A percentile compares a stretch with the other conserved stretches of the same genome.
Evolutionary conservation across 2,888 invertebrate species (phyloP).

Genomic region (Malacosoma neustria): DNA sequence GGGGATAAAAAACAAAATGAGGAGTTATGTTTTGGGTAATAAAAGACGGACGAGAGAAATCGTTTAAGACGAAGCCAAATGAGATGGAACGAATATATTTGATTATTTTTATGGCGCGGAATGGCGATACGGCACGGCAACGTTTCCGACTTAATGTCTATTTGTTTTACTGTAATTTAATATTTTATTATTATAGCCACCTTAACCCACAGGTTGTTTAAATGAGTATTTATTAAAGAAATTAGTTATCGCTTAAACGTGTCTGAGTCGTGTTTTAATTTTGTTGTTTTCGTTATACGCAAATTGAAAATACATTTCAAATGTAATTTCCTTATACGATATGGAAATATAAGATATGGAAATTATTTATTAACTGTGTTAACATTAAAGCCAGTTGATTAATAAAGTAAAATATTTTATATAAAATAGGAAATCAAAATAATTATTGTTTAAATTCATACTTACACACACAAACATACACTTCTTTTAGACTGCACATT

Average conservation of each 20-base stretch:
- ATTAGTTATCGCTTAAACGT: conserved; percentile 4
- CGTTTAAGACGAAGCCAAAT: conserved; percentile 73
- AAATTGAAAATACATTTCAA: conserved; percentile 3
- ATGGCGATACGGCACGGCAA: conserved; percentile 60
- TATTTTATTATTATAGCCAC: conserved; percentile 9
- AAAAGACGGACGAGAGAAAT: conserved; percentile 74
- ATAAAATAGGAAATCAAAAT: too few species aligned
- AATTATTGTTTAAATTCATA: too few species aligned
- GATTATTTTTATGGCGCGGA: conserved; percentile 72
- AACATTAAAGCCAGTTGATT: too few species aligned
- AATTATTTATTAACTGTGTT: too few species aligned
- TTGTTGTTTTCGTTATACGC: conserved; percentile 5
- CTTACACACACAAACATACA: too few species aligned
- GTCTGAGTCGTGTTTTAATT: not conserved
- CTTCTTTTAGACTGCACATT: too few species aligned
- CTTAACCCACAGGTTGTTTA: not conserved
- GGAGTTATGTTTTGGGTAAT: conserved; percentile 75
- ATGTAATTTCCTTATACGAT: not conserved
- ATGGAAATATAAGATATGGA: not conserved
- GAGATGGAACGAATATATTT: conserved; percentile 75
- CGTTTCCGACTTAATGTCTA: conserved; percentile 55
- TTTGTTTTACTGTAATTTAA: conserved; percentile 66
- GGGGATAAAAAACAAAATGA: conserved; percentile 75
- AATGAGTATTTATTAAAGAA: not conserved
- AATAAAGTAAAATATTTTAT: too few species aligned